Conservation (phyloP, 35 echinoderm and acorn worm genomes). For the Acanthaster planci region DNA sequence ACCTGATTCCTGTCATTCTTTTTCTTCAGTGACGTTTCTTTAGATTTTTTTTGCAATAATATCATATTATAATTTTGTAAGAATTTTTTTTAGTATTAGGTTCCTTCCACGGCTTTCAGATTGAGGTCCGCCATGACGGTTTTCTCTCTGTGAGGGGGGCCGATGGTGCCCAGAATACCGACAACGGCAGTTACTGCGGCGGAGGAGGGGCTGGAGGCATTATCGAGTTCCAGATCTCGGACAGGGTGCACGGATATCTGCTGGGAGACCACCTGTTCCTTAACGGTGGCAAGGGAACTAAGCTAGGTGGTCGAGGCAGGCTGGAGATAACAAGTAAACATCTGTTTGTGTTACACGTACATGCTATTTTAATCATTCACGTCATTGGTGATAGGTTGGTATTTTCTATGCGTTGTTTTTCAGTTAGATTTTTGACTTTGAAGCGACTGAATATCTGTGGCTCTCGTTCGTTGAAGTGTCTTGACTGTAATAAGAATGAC, state of each 20-base stretch:
- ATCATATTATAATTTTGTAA: neutral
- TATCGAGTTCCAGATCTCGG: constrained; percentile 7
- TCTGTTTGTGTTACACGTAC: too few species aligned
- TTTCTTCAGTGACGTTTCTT: neutral
- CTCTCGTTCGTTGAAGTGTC: too few species aligned
- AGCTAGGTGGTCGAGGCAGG: neutral
- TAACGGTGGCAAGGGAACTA: neutral
- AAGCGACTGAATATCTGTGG: too few species aligned
- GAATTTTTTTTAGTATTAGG: too few species aligned
- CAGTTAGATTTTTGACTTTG: too few species aligned
- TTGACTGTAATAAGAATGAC: too few species aligned
- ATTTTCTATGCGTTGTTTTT: too few species aligned
- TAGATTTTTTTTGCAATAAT: too few species aligned
- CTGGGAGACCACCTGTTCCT: neutral
- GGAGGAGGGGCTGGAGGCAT: constrained; percentile 46
- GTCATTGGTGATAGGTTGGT: too few species aligned
- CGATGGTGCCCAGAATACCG: neutral
- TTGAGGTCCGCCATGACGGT: neutral
- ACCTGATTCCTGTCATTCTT: too few species aligned
- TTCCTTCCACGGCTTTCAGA: neutral
- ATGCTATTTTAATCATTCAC: too few species aligned
- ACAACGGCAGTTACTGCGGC: constrained; percentile 8
- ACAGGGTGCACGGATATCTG: neutral
- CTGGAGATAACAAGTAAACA: constrained; percentile 3
- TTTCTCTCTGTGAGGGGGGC: constrained; percentile 31